A percentile compares a stretch with the other conserved stretches of the same genome.
Conservation (phyloP, 37 sponge, comb jelly and placozoan genomes). For the Aphrocallistes beatrix region DNA sequence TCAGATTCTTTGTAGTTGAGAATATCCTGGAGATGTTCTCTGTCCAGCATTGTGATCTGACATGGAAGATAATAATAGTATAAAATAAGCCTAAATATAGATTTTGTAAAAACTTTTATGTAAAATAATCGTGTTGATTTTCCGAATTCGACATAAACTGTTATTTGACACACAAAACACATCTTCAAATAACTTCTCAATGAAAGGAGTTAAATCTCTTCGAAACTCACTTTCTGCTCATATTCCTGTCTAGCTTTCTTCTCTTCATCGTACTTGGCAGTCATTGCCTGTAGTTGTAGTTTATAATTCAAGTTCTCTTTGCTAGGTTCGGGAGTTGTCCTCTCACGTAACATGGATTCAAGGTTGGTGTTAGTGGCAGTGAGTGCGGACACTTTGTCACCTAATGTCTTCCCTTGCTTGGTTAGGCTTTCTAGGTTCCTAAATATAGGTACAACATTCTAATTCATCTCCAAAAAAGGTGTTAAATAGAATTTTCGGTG, state of each 20-base stretch:
- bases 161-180: too few relatives aligned
- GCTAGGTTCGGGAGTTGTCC: not conserved
- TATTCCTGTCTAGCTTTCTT: not conserved
- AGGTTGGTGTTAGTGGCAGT: not conserved
- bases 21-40: not conserved
- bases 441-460: too few relatives aligned
- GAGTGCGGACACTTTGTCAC: not conserved
- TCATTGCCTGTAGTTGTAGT: not conserved
- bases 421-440: not conserved
- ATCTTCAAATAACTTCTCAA: too few relatives aligned
- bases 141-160: too few relatives aligned
- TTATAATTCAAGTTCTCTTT: not conserved
- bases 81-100: too few relatives aligned
- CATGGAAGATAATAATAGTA: too few relatives aligned
- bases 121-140: too few relatives aligned
- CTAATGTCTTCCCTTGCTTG: not conserved
- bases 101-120: too few relatives aligned
- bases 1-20: constrained; percentile 16
- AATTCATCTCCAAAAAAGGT: too few relatives aligned
- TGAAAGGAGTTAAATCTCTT: too few relatives aligned
- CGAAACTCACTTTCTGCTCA: not conserved
- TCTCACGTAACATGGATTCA: not conserved
- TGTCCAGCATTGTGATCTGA: not conserved
- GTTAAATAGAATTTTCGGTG: too few relatives aligned
- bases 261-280: not conserved